phyloP scores from a whole-genome alignment of 2,113 vertebrate species.

The Menidia beryllina region DNA sequence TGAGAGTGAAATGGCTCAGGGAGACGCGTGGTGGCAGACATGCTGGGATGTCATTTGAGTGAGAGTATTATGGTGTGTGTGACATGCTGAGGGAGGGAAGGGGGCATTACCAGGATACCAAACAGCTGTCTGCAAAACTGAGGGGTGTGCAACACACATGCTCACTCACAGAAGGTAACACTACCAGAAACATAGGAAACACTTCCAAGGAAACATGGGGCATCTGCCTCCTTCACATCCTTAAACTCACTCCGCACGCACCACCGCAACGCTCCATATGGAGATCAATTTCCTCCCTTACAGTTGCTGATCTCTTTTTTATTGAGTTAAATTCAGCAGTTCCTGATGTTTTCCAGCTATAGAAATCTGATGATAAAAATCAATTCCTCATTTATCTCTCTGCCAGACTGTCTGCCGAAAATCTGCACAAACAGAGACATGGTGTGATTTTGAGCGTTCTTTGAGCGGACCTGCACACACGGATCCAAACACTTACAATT shows the following conservation, averaged over 20 bases:
- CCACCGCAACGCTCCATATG: background rate
- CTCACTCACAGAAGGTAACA: constrained; percentile 1
- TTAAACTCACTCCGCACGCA: constrained; percentile 4
- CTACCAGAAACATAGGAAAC: constrained; percentile 39
- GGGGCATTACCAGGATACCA: constrained; percentile 65
- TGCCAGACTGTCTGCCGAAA: background rate
- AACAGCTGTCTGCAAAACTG: constrained; percentile 69
- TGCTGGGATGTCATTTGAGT: constrained; percentile 25
- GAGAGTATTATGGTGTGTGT: constrained; percentile 12
- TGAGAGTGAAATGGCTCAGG: constrained; percentile 40
- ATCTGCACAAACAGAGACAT: background rate
- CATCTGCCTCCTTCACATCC: background rate
- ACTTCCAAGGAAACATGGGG: constrained; percentile 35
- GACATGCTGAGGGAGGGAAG: constrained; percentile 29
- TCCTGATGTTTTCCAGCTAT: constrained; percentile 26
- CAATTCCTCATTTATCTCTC: constrained; percentile 32
- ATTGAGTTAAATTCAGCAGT: constrained; percentile 27
- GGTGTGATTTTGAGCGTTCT: background rate
- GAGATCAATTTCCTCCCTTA: constrained; percentile 36
- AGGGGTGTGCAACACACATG: constrained; percentile 35
- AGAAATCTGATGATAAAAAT: constrained; percentile 41
- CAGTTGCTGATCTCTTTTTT: constrained; percentile 33
- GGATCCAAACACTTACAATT: background rate
- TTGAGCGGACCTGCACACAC: background rate
- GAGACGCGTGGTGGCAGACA: constrained; percentile 41